Base-by-base conservation (phyloP, 2,113 vertebrate genomes). In the Phylloscopus trochiloides region DNA sequence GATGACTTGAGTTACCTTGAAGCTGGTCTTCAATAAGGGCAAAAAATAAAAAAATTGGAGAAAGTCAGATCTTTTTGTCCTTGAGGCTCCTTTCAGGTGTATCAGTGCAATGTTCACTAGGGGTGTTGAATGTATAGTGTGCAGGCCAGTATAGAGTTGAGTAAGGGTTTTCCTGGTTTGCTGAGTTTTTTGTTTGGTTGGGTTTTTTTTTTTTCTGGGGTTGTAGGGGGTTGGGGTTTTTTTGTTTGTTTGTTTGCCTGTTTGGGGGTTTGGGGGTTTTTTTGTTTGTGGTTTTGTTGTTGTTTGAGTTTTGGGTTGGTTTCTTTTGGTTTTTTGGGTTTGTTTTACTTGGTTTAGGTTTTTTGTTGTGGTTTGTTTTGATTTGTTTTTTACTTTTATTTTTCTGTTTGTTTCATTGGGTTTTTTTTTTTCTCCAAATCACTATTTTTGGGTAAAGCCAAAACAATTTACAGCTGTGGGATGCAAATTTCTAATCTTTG, bases 341-440 rank as follows among this genome's bases (percentile, higher is more conserved):
- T 17, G 20, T 18, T 16, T 34, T 15, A 1, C 5, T 17, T 85
- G 11, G 10, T 28, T 43, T 7, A 5, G 2, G 8, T 16, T 58
- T 73, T 17, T 40, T 42, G 38, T 31, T 32, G 25, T 26, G 6
- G 3, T 32, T 73, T 43, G 19, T 17, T 19, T 51, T 28, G 40
- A 40, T 40, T 40, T 40, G 3, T 4, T 34, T 62, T 67, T 55
- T 32, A 21, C 9, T 74, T 74, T 61, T 61, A 12, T 43, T 57
- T 65, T 63, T 57, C 28, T 17, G 5, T 31, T 47, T 34, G 9
- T 40, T 47, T 42, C 11, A 12, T 17, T 25, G 28, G 4, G 34
- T 34, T 52, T 48, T 4, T 1, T 2, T 2, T 10, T 1, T 2
- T 2, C 2, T 3, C 1, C 0, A 18, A 24, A 57, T 61, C 14